Percentiles rank a stretch among this genome's conserved stretches.
Evolutionary conservation across 2,888 invertebrate genomes (phyloP).

Genomic region (Mantis religiosa): DNA sequence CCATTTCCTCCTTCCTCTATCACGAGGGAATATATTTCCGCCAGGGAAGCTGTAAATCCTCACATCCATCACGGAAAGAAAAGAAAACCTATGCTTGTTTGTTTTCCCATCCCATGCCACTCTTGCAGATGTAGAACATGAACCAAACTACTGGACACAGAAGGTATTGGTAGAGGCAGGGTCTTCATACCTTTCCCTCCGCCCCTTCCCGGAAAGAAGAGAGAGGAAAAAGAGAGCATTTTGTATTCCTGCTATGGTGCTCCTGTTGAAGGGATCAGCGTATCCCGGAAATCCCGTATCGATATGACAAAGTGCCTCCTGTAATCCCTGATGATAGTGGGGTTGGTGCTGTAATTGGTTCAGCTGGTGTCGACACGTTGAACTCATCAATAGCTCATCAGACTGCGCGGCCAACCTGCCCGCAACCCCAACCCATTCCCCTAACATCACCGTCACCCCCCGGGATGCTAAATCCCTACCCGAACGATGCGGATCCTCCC

Average conservation of each 20-base stretch:
- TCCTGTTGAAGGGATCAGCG: constrained; percentile 20
- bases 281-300: constrained; percentile 38
- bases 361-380: constrained; percentile 59
- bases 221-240: constrained; percentile 12
- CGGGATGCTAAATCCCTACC: constrained; percentile 14
- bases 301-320: constrained; percentile 45
- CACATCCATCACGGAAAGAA: not conserved
- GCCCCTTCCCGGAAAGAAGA: not conserved
- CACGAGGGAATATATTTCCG: not conserved
- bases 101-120: not conserved
- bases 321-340: constrained; percentile 32
- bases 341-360: constrained; percentile 56
- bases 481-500: not conserved
- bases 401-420: constrained; percentile 40
- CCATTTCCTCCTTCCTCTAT: not conserved
- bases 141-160: not conserved
- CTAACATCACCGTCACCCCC: not conserved
- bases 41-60: not conserved
- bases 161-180: not conserved
- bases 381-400: constrained; percentile 62
- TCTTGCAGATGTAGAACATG: not conserved
- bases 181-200: not conserved
- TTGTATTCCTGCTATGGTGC: constrained; percentile 23
- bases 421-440: constrained; percentile 29
- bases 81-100: not conserved